These are phyloP conservation scores for Ormyrus thymus DNA, from an alignment of 2,888 invertebrate genomes.

Conservation along the genomic window DNA sequence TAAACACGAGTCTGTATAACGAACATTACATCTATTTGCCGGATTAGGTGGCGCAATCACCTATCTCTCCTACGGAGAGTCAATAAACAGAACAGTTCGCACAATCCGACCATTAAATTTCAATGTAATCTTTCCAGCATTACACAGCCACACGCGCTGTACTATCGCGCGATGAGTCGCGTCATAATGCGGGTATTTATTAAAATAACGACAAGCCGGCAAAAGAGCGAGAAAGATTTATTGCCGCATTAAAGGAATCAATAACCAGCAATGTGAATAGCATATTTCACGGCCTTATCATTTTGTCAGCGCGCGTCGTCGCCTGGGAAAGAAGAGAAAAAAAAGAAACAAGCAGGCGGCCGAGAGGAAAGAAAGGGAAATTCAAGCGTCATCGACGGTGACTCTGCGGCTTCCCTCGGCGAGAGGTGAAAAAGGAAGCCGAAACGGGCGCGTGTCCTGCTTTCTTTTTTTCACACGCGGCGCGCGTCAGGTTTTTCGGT, in stretches of 20 bases:
- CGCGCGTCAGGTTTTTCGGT: slow-evolving; percentile 38
- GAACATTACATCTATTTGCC: background rate
- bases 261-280: slow-evolving; percentile 16
- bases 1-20: too few species aligned
- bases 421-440: slow-evolving; percentile 28
- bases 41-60: slow-evolving; percentile 31
- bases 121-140: slow-evolving; percentile 44
- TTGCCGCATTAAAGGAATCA: slow-evolving; percentile 47
- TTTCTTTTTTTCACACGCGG: slow-evolving; percentile 2
- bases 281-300: slow-evolving; percentile 48
- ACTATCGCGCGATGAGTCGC: slow-evolving; percentile 18
- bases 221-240: slow-evolving; percentile 43
- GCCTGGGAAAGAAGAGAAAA: background rate
- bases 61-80: slow-evolving; percentile 18
- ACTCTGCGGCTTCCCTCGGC: slow-evolving; percentile 42
- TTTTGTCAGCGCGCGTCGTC: slow-evolving; percentile 24
- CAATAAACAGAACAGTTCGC: background rate
- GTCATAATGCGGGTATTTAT: slow-evolving; percentile 45
- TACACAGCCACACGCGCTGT: background rate
- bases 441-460: slow-evolving; percentile 17
- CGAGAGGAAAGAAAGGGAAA: slow-evolving; percentile 35
- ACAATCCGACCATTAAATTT: slow-evolving; percentile 36
- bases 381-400: slow-evolving; percentile 52
- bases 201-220: slow-evolving; percentile 44
- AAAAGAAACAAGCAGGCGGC: background rate